A percentile compares a stretch with the other conserved stretches of the same genome.
Evolutionary conservation across 2,888 invertebrate genomes (phyloP).

Genomic region (Celastrina argiolus): DNA sequence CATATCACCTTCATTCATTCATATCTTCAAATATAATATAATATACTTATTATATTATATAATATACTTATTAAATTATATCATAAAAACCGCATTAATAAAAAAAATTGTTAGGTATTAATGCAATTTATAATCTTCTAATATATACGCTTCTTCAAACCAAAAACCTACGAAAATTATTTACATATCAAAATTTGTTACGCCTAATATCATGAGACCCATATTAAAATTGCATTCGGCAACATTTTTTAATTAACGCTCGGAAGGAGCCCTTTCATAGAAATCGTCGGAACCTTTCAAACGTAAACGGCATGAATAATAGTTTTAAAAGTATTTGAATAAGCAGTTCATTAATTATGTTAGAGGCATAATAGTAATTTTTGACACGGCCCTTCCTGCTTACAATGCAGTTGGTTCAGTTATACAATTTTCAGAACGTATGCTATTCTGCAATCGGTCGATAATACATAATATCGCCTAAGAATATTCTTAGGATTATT

Average conservation of each 20-base stretch:
- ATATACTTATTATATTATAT: too few relatives aligned
- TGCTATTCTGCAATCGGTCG: slow-evolving; percentile 35
- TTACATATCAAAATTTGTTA: slow-evolving; percentile 35
- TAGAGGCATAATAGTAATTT: slow-evolving; percentile 72
- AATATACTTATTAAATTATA: too few relatives aligned
- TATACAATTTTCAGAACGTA: slow-evolving; percentile 60
- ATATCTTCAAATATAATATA: too few relatives aligned
- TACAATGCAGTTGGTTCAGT: slow-evolving; percentile 63
- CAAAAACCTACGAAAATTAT: slow-evolving; percentile 20
- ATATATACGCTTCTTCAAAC: too few relatives aligned
- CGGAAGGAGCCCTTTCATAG: slow-evolving; percentile 63
- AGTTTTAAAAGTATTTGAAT: slow-evolving; percentile 78
- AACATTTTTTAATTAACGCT: slow-evolving; percentile 67
- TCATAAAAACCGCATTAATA: too few relatives aligned
- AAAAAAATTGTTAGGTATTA: too few relatives aligned
- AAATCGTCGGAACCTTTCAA: slow-evolving; percentile 71
- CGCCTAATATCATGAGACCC: slow-evolving; percentile 43
- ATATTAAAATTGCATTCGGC: slow-evolving; percentile 64
- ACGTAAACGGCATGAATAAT: slow-evolving; percentile 77
- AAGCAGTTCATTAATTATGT: slow-evolving; percentile 76
- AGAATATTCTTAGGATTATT: background rate
- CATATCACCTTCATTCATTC: too few relatives aligned
- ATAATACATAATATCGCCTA: slow-evolving; percentile 31
- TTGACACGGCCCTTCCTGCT: slow-evolving; percentile 76
- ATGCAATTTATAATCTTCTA: background rate